phyloP scores from a whole-genome alignment of 2,113 vertebrate genomes.

The Ictalurus furcatus region DNA sequence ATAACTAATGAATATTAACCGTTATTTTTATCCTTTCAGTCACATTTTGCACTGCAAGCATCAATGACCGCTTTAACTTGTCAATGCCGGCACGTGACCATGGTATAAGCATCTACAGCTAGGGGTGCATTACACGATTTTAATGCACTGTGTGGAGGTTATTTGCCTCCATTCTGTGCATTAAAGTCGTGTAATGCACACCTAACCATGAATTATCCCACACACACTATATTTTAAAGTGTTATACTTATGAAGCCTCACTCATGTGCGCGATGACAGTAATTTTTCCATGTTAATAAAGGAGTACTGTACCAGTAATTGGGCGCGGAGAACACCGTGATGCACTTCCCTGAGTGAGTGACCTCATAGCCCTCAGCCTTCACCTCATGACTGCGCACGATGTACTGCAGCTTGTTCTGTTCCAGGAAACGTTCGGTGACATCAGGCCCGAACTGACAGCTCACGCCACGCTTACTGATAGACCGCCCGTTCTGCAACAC shows the following conservation, averaged over 20 bases:
- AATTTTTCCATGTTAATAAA: neutral
- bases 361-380: slow-evolving; percentile 93
- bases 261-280: neutral
- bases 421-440: slow-evolving; percentile 88
- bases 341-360: slow-evolving; percentile 89
- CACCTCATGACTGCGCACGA: slow-evolving; percentile 93
- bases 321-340: slow-evolving; percentile 95
- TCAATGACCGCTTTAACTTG: too few species aligned
- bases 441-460: slow-evolving; percentile 93
- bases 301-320: slow-evolving; percentile 86
- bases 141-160: too few species aligned
- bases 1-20: too few species aligned
- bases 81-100: too few species aligned
- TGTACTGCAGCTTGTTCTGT: slow-evolving; percentile 86
- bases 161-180: too few species aligned
- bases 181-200: too few species aligned
- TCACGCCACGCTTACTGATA: slow-evolving; percentile 88
- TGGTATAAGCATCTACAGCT: too few species aligned
- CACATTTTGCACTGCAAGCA: too few species aligned
- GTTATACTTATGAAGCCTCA: neutral
- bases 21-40: too few species aligned
- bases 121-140: too few species aligned
- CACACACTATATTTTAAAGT: neutral
- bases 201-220: too few species aligned
- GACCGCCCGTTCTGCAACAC: slow-evolving; percentile 81